These are phyloP conservation scores for Pseudorhiza aurosa DNA, from an alignment of 30 jellyfish, hydroid and myxozoan species.

Conservation along the genomic window DNA sequence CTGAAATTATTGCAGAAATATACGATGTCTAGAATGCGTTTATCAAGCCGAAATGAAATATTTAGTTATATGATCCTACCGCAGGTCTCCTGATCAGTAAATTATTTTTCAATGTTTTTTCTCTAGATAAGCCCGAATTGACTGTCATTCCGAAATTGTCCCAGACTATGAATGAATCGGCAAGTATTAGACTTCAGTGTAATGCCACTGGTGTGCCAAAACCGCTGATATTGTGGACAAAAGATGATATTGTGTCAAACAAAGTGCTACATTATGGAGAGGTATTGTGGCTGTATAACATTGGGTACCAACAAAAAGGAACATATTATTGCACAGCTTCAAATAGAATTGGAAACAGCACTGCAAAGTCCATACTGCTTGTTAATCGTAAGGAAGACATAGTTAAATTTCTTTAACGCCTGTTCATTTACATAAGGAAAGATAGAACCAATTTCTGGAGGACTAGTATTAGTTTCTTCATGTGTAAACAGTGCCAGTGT, in stretches of 20 bases:
- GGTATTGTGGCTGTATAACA: slow-evolving; percentile 32
- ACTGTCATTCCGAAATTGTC: slow-evolving; percentile 49
- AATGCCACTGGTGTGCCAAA: slow-evolving; percentile 88
- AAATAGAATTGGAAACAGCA: slow-evolving; percentile 65
- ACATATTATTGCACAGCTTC: slow-evolving; percentile 78
- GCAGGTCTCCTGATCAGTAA: too few species aligned
- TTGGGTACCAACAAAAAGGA: slow-evolving; percentile 73
- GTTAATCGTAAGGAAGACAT: slow-evolving; percentile 92
- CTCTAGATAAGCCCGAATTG: slow-evolving; percentile 70
- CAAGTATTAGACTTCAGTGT: slow-evolving; percentile 60
- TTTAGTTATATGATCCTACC: too few species aligned
- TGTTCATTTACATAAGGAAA: too few species aligned
- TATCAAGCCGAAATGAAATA: too few species aligned
- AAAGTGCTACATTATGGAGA: slow-evolving; percentile 42
- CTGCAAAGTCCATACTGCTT: slow-evolving; percentile 53
- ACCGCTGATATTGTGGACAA: slow-evolving; percentile 81
- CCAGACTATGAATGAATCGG: slow-evolving; percentile 63
- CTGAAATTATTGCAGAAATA: too few species aligned
- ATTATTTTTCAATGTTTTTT: neutral
- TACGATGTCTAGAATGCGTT: too few species aligned
- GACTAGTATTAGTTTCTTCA: too few species aligned
- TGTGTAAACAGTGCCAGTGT: too few species aligned
- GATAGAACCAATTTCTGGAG: too few species aligned
- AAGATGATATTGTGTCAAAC: slow-evolving; percentile 31
- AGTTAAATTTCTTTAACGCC: too few species aligned